Evolutionary conservation across 1,140 invertebrate species (phyloP), one percentile per base, ranked within the genome.

Genomic region (Rhopalosiphum maidis): DNA sequence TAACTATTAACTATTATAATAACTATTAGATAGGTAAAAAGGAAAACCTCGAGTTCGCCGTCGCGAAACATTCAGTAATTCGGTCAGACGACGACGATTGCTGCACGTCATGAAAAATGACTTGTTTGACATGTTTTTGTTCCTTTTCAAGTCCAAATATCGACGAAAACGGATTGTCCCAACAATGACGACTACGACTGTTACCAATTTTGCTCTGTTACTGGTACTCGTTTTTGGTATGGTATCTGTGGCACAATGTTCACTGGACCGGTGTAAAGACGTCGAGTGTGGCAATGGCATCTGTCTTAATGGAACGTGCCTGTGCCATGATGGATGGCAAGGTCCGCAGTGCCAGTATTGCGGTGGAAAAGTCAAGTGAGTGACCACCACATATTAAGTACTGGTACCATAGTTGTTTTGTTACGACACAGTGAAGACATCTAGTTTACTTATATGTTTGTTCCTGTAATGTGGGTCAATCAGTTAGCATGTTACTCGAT

Each of bases 321-420:
- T 97, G 92, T 99, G 98, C 96, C 96, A 96, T 95, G 97, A 98
- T 95, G 98, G 98, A 90, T 99, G 98, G 98, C 97, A 98, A 95
- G 98, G 98, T 18, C 95, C 96, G 43, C 96, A 97, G 94, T 99
- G 98, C 96, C 97, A 98, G 95, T 98, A 97, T 95, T 99, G 98
- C 96, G 97, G 97, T 93, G 98, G 98, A 94, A 98, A 98, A 97
- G 97, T 98, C 95, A 98, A 97, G 98, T 99, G 96, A 96, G 92
- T 94, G 1, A 87, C 22, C 25, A 0, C 5, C 5, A 1, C 37
- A 77, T 0, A n/a, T n/a, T n/a, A 77, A 77, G 15, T 77, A n/a
- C 60, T 77, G n/a, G 15, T 77, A 77, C 60, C 30, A 18, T 77
- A 77, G 18, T 51, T 48, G 5, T 25, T 46, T 30, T 77, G 15